Base-by-base conservation (phyloP, 2,113 vertebrate genomes). In the Climacteris rufus region DNA sequence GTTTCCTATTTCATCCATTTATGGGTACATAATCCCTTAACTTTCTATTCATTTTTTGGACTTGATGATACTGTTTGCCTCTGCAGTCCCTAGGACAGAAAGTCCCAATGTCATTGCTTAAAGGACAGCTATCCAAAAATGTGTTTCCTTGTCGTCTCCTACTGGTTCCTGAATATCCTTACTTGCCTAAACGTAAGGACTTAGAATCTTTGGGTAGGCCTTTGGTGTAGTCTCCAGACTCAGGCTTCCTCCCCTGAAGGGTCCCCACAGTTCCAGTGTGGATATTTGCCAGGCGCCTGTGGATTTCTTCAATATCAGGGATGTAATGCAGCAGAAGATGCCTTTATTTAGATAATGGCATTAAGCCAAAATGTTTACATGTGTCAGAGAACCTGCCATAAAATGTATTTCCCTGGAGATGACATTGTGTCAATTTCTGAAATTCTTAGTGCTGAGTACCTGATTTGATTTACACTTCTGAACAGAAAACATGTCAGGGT, bases 381-480 rank as follows among this genome's bases (percentile, higher is more conserved):
- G n/a, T 93, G 82, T 76, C 75, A 88, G 54, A 74, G 63, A 94
- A 74, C 16, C 54, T 83, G 56, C 68, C 64, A 89, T 87, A 90
- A 93, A 89, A 81, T 54, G 2, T 45, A 83, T 89, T 89, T 94
- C 56, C 68, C 82, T 13, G 1, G 76, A 90, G 52, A 89, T 77
- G 54, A 94, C 71, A 81, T 60, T 37, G 59, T 83, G 72, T 81
- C 80, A 83, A 37, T 92, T 92, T 69, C 64, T 94, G 83, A 94
- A 94, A 86, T 77, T 86, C 60, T 47, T 74, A 28, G 35, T 66
- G 63, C 59, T 86, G 68, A 93, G 54, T 50, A 86, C 68, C 37
- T 91, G 82, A 61, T 86, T 88, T 77, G 71, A 93, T 93, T 86
- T 94, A 89, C 77, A 70, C 42, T 86, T 92, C 45, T 83, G 75